These are phyloP conservation scores for Leptatherina wallacei DNA, from an alignment of 2,797 vertebrate species.

Conservation along the genomic window DNA sequence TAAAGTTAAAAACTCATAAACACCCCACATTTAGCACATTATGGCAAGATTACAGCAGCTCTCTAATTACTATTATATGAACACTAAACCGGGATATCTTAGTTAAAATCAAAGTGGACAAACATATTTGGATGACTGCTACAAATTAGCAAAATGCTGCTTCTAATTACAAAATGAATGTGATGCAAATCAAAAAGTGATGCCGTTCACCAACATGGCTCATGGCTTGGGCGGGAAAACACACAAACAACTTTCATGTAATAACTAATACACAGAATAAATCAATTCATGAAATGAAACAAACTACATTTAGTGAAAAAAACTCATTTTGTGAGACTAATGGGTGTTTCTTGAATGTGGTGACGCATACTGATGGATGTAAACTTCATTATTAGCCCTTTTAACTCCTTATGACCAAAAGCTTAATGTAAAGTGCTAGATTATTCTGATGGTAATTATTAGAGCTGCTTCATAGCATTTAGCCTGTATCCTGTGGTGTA, in stretches of 20 bases:
- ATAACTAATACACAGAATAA: constrained; percentile 43
- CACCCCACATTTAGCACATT: constrained; percentile 21
- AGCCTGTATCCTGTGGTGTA: neutral
- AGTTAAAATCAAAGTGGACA: constrained; percentile 20
- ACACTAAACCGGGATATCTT: constrained; percentile 14
- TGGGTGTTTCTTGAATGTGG: constrained; percentile 27
- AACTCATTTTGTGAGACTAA: constrained; percentile 20
- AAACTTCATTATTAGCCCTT: constrained; percentile 27
- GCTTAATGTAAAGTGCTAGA: constrained; percentile 18
- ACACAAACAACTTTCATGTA: constrained; percentile 54
- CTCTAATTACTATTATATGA: constrained; percentile 7
- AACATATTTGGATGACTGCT: constrained; percentile 16
- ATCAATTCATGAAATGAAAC: constrained; percentile 40
- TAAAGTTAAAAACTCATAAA: constrained; percentile 26
- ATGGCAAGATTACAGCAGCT: neutral
- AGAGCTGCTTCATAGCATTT: constrained; percentile 16
- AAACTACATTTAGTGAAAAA: constrained; percentile 18
- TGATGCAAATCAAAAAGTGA: constrained; percentile 29
- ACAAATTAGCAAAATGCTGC: constrained; percentile 16
- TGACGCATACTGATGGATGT: constrained; percentile 23
- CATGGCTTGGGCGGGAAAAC: neutral
- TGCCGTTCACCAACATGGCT: constrained; percentile 13
- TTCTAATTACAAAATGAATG: constrained; percentile 34
- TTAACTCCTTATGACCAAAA: constrained; percentile 23
- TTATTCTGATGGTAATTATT: constrained; percentile 6